Evolutionary conservation across 2,113 vertebrate genomes (phyloP).

Genomic region (Poicephalus gulielmi): DNA sequence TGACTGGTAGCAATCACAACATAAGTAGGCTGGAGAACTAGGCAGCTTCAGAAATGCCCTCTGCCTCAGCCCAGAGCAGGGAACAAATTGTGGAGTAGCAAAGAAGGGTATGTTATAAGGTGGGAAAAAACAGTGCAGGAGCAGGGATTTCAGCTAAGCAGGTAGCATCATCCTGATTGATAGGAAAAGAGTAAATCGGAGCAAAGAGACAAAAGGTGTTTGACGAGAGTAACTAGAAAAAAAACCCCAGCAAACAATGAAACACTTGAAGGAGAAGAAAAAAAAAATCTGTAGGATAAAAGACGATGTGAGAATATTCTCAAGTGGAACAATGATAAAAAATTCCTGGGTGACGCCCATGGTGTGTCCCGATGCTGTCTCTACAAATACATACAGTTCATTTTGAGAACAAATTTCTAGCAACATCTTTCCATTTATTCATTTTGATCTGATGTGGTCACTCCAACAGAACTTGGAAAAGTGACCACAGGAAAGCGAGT

Average conservation of each 20-base stretch:
- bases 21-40: not conserved
- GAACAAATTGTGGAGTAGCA: not conserved
- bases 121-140: not conserved
- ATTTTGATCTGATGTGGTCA: not conserved
- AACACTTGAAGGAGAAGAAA: not conserved
- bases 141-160: not conserved
- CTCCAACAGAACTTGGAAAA: not conserved
- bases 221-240: not conserved
- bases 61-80: not conserved
- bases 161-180: not conserved
- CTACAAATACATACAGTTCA: accelerated
- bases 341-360: not conserved
- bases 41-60: not conserved
- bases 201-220: not conserved
- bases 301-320: not conserved
- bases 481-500: not conserved
- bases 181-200: not conserved
- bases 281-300: not conserved
- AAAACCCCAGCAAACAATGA: not conserved
- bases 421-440: not conserved
- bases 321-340: not conserved
- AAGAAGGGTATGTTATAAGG: not conserved
- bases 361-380: not conserved
- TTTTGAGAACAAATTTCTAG: not conserved
- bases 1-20: not conserved